Evolutionary conservation across 2,113 vertebrate genomes (phyloP).

Genomic region (Alligator mississippiensis): DNA sequence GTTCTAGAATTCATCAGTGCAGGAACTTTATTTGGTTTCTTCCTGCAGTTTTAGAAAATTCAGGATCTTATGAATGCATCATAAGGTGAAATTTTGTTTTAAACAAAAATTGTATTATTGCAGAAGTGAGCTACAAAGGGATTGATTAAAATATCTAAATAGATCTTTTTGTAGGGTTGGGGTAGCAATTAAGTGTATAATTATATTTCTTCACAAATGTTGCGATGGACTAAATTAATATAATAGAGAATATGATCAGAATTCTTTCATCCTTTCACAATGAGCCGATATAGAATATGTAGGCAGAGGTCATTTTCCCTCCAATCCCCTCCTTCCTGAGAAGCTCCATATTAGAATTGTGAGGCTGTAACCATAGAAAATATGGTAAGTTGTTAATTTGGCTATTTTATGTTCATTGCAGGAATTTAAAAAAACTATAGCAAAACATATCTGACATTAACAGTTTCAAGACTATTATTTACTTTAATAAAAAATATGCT

Average conservation of each 20-base stretch:
- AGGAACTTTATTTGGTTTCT: conserved; percentile 84
- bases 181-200: neutral
- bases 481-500: conserved; percentile 56
- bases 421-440: conserved; percentile 69
- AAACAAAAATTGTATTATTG: neutral
- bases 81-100: conserved; percentile 79
- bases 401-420: conserved; percentile 56
- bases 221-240: neutral
- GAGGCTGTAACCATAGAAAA: neutral
- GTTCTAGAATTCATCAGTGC: conserved; percentile 72
- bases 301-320: neutral
- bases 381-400: neutral
- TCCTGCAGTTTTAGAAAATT: conserved; percentile 76
- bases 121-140: neutral
- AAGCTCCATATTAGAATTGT: neutral
- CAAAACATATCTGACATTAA: conserved; percentile 54
- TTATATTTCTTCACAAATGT: neutral
- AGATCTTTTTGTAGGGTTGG: neutral
- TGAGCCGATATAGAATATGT: neutral
- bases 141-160: conserved; percentile 1
- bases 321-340: neutral
- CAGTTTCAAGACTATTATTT: conserved; percentile 69
- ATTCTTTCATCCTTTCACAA: neutral
- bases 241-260: neutral
- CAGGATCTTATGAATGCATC: conserved; percentile 82